Percentiles rank a stretch among this genome's conserved stretches.
These are phyloP conservation scores for Cecidostiba fungosa DNA, from an alignment of 2,888 invertebrate genomes.

Conservation along the genomic window DNA sequence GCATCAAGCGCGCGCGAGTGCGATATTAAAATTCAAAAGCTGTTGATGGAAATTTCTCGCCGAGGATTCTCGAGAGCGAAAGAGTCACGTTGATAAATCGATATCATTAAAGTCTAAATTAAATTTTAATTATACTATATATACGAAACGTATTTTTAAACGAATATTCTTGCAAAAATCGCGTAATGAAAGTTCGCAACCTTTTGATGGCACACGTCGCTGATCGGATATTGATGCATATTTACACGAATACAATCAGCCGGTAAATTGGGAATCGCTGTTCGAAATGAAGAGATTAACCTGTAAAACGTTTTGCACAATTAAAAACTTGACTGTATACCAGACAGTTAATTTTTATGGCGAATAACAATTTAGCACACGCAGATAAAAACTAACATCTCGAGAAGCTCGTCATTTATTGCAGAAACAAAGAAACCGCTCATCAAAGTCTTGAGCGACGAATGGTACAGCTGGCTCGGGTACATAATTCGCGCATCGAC, in stretches of 20 bases:
- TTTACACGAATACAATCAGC: background rate
- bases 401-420: background rate
- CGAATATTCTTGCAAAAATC: background rate
- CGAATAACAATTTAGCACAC: background rate
- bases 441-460: background rate
- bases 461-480: background rate
- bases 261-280: background rate
- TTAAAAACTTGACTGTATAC: no score
- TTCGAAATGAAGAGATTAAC: background rate
- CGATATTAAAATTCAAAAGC: background rate
- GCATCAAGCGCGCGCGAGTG: background rate
- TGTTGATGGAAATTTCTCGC: background rate
- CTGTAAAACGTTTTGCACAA: no score
- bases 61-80: background rate
- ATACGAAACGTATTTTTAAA: background rate
- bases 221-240: background rate
- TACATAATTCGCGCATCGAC: background rate
- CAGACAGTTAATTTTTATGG: no score
- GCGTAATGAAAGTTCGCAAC: background rate
- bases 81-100: background rate
- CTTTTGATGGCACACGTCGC: background rate
- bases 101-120: conserved; percentile 15
- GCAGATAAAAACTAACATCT: background rate
- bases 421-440: background rate
- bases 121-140: conserved; percentile 1